Evolutionary conservation across 2,113 vertebrate species (phyloP), one percentile per base, ranked within the genome.

Genomic region (Prinia subflava): DNA sequence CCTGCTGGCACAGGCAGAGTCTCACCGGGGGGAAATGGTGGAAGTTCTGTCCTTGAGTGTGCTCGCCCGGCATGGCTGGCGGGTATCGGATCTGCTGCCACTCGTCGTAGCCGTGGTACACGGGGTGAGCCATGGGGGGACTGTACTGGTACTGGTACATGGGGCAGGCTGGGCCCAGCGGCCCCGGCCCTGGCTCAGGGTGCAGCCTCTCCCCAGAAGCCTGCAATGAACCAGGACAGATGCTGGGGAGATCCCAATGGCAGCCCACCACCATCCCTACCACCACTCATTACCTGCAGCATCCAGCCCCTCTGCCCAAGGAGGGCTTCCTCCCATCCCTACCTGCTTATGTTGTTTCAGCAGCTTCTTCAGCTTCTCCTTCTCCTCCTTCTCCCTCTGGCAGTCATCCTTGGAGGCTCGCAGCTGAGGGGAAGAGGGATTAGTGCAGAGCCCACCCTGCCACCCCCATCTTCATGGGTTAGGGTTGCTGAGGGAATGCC

Each of bases 311-410:
- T 78, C 44, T 19, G 6, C 13, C 41, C 7, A 4, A 10, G 19
- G 52, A 68, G 17, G 37, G 11, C 10, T 71, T 59, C 19, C 35
- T 27, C 33, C 35, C 22, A 33, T n/a, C 30, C 59, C 7, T 79
- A 99, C 99, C 99, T 99, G 98, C 96, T 99, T 99, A 91, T 99
- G 99, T 94, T 99, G 99, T 96, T 98, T 99, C 95, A 99, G 98
- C 92, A 98, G 97, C 97, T 99, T 98, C 97, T 98, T 99, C 74
- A 98, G 97, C 95, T 99, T 99, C 91, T 99, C 99, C 60, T 99
- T 97, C 96, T 99, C 98, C 14, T 98, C 98, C 8, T 98, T 98
- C 86, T 99, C 99, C 89, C 98, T 98, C 97, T 98, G 98, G 96
- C 98, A 99, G 96, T 99, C 99, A 0, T 99, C 99, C 97, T 99